Base-by-base conservation (phyloP, 53 echinoderm and acorn worm species). In the Luidia sarsii region DNA sequence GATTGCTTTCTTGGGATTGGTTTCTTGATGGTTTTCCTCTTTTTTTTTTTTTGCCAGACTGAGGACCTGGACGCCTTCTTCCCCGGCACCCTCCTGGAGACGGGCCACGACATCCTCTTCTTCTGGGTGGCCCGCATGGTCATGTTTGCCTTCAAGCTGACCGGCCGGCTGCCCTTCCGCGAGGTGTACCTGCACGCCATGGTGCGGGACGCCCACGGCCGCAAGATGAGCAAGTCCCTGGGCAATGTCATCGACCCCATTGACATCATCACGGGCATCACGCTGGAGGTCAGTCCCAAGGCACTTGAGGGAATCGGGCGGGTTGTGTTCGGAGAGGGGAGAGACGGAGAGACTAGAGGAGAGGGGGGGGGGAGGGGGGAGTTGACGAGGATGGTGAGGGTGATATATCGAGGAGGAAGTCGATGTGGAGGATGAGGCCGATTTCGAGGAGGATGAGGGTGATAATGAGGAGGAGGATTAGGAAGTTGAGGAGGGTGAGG, bases 151-250 rank as follows among this genome's bases (percentile, higher is more conserved):
- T 73, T 84, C 45, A 85, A 92, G 66, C 90, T 95, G 31, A 95
- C 90, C 24, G 91, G 79, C 50, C 70, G 89, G 67, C 57, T 97
- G 22, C 99, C 99, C 4, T 95, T 95, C 79, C 56, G 33, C 57
- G 62, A 86, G 28, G 75, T 86, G 69, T 94, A 91, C 81, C 87
- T 97, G 0, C 99, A 97, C 65, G 91, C 99, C 45, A 89, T 97
- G 99, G 99, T 93, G 32, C 70, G 99, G 2, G 99, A 97, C 72
- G 94, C 93, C 5, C 99, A 97, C 65, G 99, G 94, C 4, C 85
- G 99, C 45, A 99, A 99, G 80, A 99, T 99, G 94, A 99, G 99
- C 89, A 94, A 99, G 69, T 99, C 99, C 14, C 87, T 99, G 31
- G 99, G 99, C 1, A 99, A 94, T 64, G 94, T 99, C 55, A 99